phyloP scores from a whole-genome alignment of 1,140 invertebrate genomes.

The Rhysida immarginata region DNA sequence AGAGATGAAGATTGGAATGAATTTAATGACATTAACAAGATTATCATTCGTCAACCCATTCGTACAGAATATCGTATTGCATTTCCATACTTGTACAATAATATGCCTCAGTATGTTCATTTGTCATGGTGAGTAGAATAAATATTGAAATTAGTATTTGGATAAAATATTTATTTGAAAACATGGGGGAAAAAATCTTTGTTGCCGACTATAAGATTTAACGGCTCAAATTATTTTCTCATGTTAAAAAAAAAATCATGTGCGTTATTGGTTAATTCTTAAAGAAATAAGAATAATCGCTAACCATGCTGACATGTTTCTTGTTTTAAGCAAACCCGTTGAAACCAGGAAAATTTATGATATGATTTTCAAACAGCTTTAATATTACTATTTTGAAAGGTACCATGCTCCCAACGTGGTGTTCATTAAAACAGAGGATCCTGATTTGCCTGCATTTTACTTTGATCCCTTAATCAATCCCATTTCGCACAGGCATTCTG shows the following conservation, averaged over 20 bases:
- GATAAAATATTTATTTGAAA: no score
- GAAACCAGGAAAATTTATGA: no score
- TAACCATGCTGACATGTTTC: no score
- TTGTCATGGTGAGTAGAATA: constrained; percentile 75
- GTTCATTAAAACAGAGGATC: constrained; percentile 99
- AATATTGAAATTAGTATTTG: no score
- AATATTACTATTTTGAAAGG: constrained; percentile 44
- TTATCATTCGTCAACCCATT: constrained; percentile 96
- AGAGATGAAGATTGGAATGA: constrained; percentile 99
- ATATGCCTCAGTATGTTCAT: constrained; percentile 90
- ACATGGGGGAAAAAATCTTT: no score
- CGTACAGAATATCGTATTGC: constrained; percentile 98
- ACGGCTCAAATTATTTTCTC: no score
- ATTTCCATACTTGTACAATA: constrained; percentile 98
- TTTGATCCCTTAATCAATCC: constrained; percentile 99
- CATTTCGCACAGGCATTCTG: constrained; percentile 84
- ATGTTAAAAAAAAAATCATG: no score
- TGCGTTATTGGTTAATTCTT: no score
- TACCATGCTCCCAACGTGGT: constrained; percentile 98
- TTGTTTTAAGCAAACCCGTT: no score
- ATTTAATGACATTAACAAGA: constrained; percentile 99
- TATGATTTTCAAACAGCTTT: no score
- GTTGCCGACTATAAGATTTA: no score
- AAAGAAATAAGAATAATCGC: no score
- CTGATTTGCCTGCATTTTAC: constrained; percentile 98